Percentiles rank a stretch among this genome's conserved stretches.
phyloP scores from a whole-genome alignment of 1,140 invertebrate species.

The Oreohelix idahoensis region DNA sequence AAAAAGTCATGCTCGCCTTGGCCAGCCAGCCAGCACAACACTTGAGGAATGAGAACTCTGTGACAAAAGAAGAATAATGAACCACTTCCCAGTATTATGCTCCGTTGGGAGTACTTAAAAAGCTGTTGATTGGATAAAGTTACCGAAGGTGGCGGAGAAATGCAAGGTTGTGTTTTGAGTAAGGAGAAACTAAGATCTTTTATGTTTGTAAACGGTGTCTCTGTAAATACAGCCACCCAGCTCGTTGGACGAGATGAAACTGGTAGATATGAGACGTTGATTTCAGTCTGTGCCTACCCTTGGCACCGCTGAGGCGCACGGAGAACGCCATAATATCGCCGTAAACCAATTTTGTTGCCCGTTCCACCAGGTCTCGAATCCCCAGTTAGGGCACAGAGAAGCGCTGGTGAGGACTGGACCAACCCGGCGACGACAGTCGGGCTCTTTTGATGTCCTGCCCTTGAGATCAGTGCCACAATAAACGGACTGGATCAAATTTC shows the following conservation, averaged over 20 bases:
- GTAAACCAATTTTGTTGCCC: background rate
- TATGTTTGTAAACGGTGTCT: too few species aligned
- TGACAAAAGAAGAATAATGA: too few species aligned
- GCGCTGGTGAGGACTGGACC: background rate
- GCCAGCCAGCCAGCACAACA: too few species aligned
- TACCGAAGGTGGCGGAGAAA: too few species aligned
- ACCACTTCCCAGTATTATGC: too few species aligned
- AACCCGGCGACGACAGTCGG: background rate
- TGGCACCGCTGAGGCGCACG: background rate
- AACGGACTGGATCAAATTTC: background rate
- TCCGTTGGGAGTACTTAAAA: too few species aligned
- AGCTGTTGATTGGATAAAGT: too few species aligned
- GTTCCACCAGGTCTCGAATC: background rate
- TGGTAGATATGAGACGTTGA: background rate
- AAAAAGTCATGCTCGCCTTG: too few species aligned
- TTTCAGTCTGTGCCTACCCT: background rate
- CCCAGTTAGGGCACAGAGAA: background rate
- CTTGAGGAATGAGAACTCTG: too few species aligned
- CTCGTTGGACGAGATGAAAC: background rate
- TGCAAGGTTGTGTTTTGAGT: too few species aligned
- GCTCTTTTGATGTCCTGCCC: background rate
- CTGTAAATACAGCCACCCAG: too few species aligned
- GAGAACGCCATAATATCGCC: background rate
- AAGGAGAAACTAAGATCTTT: too few species aligned
- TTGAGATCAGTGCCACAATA: background rate